Evolutionary conservation across 2,888 invertebrate species (phyloP).

Genomic region (Chaitophorus viminalis): DNA sequence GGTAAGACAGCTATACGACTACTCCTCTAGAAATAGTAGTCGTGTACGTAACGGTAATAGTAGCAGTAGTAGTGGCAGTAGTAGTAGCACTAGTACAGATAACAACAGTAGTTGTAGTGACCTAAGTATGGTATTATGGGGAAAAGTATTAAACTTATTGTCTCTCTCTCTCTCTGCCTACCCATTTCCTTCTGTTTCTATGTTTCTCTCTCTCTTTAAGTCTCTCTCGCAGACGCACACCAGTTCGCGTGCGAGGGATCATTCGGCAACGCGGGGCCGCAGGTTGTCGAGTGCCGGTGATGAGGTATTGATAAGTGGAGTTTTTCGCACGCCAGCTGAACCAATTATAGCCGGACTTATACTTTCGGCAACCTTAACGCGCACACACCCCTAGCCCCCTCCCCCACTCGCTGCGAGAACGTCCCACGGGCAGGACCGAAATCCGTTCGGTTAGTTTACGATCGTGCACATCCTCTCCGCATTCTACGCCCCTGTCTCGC

Average conservation of each 20-base stretch:
- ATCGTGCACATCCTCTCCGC: not conserved
- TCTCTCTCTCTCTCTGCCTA: not conserved
- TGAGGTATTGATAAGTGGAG: slow-evolving; percentile 61
- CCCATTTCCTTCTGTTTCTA: too few species aligned
- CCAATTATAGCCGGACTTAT: slow-evolving; percentile 61
- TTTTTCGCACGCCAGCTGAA: slow-evolving; percentile 61
- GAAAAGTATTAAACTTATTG: not conserved
- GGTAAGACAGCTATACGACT: not conserved
- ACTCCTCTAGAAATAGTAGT: not conserved
- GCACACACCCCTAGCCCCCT: not conserved
- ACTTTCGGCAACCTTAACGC: slow-evolving; percentile 55
- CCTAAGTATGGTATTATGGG: not conserved
- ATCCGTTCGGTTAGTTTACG: slow-evolving; percentile 36
- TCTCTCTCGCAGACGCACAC: not conserved
- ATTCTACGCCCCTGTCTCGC: not conserved
- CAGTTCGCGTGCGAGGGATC: not conserved
- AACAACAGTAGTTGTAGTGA: not conserved
- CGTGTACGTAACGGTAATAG: not conserved
- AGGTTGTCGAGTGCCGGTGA: slow-evolving; percentile 54
- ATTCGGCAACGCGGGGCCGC: slow-evolving; percentile 37
- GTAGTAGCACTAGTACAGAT: too few species aligned
- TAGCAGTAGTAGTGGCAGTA: not conserved
- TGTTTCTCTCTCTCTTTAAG: too few species aligned
- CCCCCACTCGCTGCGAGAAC: not conserved
- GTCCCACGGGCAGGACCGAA: slow-evolving; percentile 44